Conservation (phyloP, 2,888 invertebrate species). For the Gymnosoma rotundatum region DNA sequence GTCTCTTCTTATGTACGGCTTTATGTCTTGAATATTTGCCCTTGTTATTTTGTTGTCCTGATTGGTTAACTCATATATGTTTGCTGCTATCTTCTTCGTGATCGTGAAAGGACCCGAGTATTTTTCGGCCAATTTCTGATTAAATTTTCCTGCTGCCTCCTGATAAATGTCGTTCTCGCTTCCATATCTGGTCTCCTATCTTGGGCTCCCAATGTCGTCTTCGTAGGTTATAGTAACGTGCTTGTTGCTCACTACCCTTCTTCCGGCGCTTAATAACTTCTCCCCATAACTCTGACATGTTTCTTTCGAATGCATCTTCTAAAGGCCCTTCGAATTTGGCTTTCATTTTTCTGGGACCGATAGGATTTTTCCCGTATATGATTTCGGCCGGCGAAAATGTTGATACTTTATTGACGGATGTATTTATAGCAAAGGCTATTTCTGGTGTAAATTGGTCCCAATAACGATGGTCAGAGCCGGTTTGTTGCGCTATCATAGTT, state of each 20-base stretch:
- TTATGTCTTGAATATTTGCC: too few species aligned
- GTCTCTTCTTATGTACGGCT: too few species aligned
- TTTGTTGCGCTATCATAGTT: not conserved
- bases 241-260: too few species aligned
- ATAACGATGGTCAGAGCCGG: not conserved
- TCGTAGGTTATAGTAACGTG: not conserved
- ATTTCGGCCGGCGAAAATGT: not conserved
- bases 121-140: too few species aligned
- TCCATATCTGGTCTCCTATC: not conserved
- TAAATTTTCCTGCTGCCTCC: not conserved
- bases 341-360: too few species aligned
- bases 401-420: not conserved
- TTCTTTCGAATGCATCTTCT: not conserved
- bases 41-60: too few species aligned
- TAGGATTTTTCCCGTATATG: too few species aligned
- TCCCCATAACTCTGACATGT: not conserved
- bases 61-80: too few species aligned
- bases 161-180: not conserved
- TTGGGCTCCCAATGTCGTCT: not conserved
- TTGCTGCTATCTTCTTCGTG: not conserved
- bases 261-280: not conserved
- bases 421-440: too few species aligned
- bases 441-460: too few species aligned
- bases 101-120: too few species aligned
- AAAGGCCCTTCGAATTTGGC: not conserved